Base-by-base conservation (phyloP, 2,797 vertebrate genomes). In the Pachyuromys duprasi region DNA sequence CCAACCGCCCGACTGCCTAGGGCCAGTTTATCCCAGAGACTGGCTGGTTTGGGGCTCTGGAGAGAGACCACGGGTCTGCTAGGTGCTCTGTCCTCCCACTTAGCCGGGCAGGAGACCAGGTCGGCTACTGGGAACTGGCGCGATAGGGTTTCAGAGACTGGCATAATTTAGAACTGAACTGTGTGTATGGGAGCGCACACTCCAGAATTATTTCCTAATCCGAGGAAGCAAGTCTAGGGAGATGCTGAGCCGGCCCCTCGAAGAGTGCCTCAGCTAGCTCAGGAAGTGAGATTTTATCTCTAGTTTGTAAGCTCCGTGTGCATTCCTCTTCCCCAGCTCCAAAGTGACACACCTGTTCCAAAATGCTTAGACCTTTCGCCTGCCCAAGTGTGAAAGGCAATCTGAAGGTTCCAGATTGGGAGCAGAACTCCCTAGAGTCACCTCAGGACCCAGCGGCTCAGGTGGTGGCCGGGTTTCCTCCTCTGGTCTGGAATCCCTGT, bases 291-390 rank as follows among this genome's bases (percentile, higher is more conserved):
- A 90, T 91, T 72, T 95, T 95, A 39, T 33, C 88, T 87, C 45
- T n/a, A 15, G 26, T 39, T 60, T 17, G 1, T 9, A 39, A 95
- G 62, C 63, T 8, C 28, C 0, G 60, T 53, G 39, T 69, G 74
- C 45, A 78, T 67, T 60, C 60, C 82, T 84, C 65, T 65, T 8
- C 24, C 22, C 42, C 14, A 65, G 17, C 31, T 88, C 53, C 42
- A 74, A 87, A 86, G 28, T 2, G 13, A 93, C 97, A 93, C 97
- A 97, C 95, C 96, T 97, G 96, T 94, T 95, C 82, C 84, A 75
- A 96, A 93, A 95, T 18, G 36, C 83, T 92, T 86, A 74, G 63
- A 94, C 65, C 49, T 31, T 86, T 89, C 86, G 62, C 79, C 9
- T 49, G 91, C 86, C 78, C 63, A 86, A 83, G 57, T 74, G 72